These are phyloP conservation scores for Anoplopoma fimbria DNA, from an alignment of 2,113 vertebrate species.

Conservation along the genomic window DNA sequence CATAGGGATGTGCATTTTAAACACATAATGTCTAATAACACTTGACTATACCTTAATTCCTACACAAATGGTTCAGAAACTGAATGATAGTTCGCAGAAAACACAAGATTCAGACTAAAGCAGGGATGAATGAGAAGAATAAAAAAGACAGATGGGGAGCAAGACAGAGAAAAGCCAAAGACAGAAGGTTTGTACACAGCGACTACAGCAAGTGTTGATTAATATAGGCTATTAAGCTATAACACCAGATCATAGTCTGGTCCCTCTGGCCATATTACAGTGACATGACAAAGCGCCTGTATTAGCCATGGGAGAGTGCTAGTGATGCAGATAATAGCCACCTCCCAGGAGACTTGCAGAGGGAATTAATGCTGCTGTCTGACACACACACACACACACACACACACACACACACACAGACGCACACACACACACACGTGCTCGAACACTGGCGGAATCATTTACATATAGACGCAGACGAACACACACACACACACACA, in stretches of 20 bases:
- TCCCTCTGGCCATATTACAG: slow-evolving; percentile 78
- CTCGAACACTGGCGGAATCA: slow-evolving; percentile 37
- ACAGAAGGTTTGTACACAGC: slow-evolving; percentile 65
- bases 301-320: slow-evolving; percentile 78
- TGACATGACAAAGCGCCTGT: slow-evolving; percentile 78
- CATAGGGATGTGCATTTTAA: background rate
- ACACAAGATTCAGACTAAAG: slow-evolving; percentile 35
- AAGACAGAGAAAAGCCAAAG: slow-evolving; percentile 69
- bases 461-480: slow-evolving; percentile 39
- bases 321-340: slow-evolving; percentile 83
- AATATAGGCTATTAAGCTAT: slow-evolving; percentile 78
- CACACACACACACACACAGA: slow-evolving; percentile 37
- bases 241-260: slow-evolving; percentile 80
- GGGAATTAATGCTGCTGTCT: slow-evolving; percentile 79
- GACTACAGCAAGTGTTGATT: slow-evolving; percentile 70
- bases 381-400: slow-evolving; percentile 46
- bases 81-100: slow-evolving; percentile 23
- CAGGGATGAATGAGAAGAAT: background rate
- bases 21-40: background rate
- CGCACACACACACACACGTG: slow-evolving; percentile 23
- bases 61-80: slow-evolving; percentile 33
- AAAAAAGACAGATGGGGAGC: slow-evolving; percentile 57
- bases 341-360: slow-evolving; percentile 72
- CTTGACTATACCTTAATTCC: background rate
- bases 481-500: slow-evolving; percentile 2